Conservation (phyloP, 2,888 invertebrate species). For the Tholera decimalis region DNA sequence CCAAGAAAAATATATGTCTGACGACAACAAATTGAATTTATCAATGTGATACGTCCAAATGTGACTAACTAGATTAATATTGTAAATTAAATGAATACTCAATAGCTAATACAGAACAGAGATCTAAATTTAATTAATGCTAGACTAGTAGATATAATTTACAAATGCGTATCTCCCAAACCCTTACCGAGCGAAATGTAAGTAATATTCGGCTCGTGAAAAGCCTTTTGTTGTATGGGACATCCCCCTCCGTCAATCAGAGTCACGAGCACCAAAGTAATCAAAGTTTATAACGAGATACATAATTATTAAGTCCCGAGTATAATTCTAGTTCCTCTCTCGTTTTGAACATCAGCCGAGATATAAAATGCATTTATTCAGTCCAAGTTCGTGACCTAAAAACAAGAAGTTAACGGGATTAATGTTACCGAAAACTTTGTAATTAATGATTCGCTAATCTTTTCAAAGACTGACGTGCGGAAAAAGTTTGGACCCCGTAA, state of each 20-base stretch:
- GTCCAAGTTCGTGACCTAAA: constrained; percentile 66
- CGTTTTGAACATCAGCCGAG: constrained; percentile 53
- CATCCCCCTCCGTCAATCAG: constrained; percentile 69
- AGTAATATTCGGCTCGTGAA: constrained; percentile 52
- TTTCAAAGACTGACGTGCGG: constrained; percentile 75
- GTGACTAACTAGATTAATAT: constrained; percentile 21
- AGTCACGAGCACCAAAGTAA: constrained; percentile 70
- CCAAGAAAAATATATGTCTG: constrained; percentile 46
- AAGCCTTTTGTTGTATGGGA: constrained; percentile 66
- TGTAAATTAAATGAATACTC: constrained; percentile 14
- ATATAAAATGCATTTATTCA: constrained; percentile 71
- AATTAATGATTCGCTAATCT: constrained; percentile 83
- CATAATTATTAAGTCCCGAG: constrained; percentile 68
- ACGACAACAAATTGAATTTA: constrained; percentile 39
- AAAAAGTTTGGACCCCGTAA: constrained; percentile 64
- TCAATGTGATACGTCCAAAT: constrained; percentile 10
- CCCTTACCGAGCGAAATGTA: constrained; percentile 32
- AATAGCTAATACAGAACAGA: constrained; percentile 15
- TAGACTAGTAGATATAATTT: constrained; percentile 23
- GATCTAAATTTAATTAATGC: constrained; percentile 19
- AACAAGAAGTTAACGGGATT: constrained; percentile 77
- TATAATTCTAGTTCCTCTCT: constrained; percentile 44
- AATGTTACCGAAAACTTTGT: constrained; percentile 79
- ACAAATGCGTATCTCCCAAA: constrained; percentile 35
- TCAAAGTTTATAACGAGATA: constrained; percentile 77